Evolutionary conservation across 2,113 vertebrate genomes (phyloP).

Genomic region (Dipodomys stephensi): DNA sequence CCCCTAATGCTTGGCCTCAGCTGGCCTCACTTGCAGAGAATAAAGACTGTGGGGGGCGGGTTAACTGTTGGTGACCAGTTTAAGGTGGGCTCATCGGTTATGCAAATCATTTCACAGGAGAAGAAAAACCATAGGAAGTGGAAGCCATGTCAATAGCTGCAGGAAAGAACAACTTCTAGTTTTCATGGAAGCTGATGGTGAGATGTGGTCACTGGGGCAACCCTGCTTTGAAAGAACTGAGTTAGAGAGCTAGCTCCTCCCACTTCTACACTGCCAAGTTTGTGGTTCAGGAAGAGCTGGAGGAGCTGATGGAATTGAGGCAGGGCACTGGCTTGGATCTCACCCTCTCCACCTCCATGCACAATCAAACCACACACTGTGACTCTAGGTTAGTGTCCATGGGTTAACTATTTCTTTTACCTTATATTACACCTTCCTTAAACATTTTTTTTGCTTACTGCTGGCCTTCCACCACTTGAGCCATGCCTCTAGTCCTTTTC

Average conservation of each 20-base stretch:
- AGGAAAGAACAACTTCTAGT: slow-evolving; percentile 38
- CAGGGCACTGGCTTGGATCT: background rate
- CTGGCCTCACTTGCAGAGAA: background rate
- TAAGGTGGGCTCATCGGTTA: background rate
- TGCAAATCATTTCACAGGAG: slow-evolving; percentile 1
- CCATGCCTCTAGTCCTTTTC: too few species aligned
- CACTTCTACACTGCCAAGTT: background rate
- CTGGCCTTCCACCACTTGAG: too few species aligned
- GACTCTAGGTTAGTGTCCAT: too few species aligned
- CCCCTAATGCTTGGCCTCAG: background rate
- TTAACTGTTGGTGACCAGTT: slow-evolving; percentile 30
- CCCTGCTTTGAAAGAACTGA: background rate
- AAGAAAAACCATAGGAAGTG: slow-evolving; percentile 3
- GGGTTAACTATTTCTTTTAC: background rate
- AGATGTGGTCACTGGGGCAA: slow-evolving; percentile 46
- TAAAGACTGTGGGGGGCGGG: background rate
- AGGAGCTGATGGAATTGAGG: too few species aligned
- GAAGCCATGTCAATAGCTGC: background rate
- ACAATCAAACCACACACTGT: too few species aligned
- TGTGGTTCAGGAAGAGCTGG: background rate
- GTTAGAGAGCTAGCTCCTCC: background rate
- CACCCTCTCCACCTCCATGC: background rate
- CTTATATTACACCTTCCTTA: slow-evolving; percentile 6
- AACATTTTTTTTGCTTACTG: background rate
- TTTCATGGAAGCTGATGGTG: slow-evolving; percentile 11